Evolutionary conservation across 1,140 invertebrate species (phyloP), one percentile per base, ranked within the genome.

Genomic region (Neodiprion virginianus): DNA sequence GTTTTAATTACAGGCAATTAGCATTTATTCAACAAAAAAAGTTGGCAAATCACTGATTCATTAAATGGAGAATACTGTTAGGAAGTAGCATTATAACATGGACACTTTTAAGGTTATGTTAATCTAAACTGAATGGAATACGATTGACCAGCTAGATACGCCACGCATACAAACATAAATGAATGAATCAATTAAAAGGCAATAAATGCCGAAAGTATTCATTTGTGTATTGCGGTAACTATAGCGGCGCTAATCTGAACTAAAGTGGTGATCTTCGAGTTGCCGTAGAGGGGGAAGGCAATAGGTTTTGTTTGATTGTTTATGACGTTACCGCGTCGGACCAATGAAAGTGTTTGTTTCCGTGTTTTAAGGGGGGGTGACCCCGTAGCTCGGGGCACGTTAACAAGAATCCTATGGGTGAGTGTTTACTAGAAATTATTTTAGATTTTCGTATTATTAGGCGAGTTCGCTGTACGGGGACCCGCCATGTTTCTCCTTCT

Each of bases 301-400:
- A 23, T 23, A 47, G 67, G 17, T 69, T 69, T 69, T 69, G 67
- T 69, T 69, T 69, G 67, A 69, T 69, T 47, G 67, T 69, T 69
- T 69, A 69, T 69, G 67, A 69, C 67, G 67, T 69, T 47, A 69
- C 21, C 5, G 67, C 67, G 17, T 69, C 7, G 21, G 67, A 69
- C 67, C 67, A 69, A 69, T 69, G 67, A 69, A 69, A 69, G 21
- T 69, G 67, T 69, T 69, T 69, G 67, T 69, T 69, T 69, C 67
- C 67, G 67, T 69, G 67, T 69, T 69, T 69, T 69, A 69, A 69
- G 67, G 67, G 67, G 67, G 67, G 67, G 17, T 69, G 67, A 23
- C 67, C 67, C 67, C 67, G 67, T 69, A 69, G 67, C 67, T 21
- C 67, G 40, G 67, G 67, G 67, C 67, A 21, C 67, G 21, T 69